A percentile compares a stretch with the other conserved stretches of the same genome.
phyloP scores from a whole-genome alignment of 2,888 invertebrate genomes.

The Synergus umbraculus region DNA sequence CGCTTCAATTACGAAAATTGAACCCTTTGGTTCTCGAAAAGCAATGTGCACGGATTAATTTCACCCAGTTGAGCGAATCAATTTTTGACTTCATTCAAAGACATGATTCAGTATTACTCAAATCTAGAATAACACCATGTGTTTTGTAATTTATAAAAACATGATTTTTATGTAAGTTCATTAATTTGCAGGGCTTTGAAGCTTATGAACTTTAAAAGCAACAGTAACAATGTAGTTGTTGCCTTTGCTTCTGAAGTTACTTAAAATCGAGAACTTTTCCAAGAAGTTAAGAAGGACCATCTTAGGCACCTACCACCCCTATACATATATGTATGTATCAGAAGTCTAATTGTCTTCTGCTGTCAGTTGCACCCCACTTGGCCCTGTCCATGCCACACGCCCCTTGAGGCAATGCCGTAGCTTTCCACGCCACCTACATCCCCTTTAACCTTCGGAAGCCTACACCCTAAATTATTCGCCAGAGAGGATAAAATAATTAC shows the following conservation, averaged over 20 bases:
- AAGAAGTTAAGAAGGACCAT: too few species aligned
- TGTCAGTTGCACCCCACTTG: constrained; percentile 77
- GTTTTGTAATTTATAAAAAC: neutral
- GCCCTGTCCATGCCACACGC: constrained; percentile 75
- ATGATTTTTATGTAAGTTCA: too few species aligned
- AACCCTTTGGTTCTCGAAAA: neutral
- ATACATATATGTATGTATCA: constrained; percentile 71
- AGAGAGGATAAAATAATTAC: constrained; percentile 77
- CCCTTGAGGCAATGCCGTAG: constrained; percentile 68
- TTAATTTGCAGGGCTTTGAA: too few species aligned
- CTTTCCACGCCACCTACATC: constrained; percentile 60
- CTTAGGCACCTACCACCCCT: too few species aligned
- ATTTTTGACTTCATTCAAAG: neutral
- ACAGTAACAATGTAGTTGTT: too few species aligned
- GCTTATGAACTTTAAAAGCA: too few species aligned
- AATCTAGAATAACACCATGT: neutral
- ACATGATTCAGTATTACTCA: neutral
- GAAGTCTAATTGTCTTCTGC: constrained; percentile 77
- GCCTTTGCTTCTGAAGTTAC: too few species aligned
- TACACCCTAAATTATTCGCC: constrained; percentile 74
- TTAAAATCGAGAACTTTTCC: too few species aligned
- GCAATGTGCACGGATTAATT: neutral
- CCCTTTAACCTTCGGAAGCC: constrained; percentile 62
- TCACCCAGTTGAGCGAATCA: constrained; percentile 2
- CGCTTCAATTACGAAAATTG: neutral